Percentiles rank a stretch among this genome's conserved stretches.
These are phyloP conservation scores for Lochmaea capreae DNA, from an alignment of 2,888 invertebrate genomes.

Conservation along the genomic window DNA sequence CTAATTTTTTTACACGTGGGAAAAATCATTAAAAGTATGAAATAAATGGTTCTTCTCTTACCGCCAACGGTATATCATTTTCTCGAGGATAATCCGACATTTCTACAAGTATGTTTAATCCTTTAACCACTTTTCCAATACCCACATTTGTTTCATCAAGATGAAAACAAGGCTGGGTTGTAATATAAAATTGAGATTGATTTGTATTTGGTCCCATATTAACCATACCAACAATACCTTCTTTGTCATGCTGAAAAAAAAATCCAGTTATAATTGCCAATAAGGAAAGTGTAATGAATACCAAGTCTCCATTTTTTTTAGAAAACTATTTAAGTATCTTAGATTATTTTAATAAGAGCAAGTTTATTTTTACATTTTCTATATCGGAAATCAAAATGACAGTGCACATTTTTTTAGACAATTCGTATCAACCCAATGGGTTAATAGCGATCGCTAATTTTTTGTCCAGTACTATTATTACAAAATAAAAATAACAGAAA, in stretches of 20 bases:
- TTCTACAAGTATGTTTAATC: constrained; percentile 78
- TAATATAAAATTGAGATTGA: constrained; percentile 95
- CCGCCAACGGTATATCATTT: constrained; percentile 72
- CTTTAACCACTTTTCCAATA: constrained; percentile 83
- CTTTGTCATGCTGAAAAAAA: constrained; percentile 68
- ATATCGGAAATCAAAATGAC: background rate
- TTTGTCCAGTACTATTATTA: no score
- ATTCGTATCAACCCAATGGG: no score
- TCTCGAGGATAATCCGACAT: constrained; percentile 73
- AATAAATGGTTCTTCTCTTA: constrained; percentile 56
- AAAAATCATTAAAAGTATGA: background rate
- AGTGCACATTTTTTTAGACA: no score
- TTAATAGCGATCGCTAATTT: no score
- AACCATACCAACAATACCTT: constrained; percentile 81
- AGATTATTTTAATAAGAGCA: background rate
- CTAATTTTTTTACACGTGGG: no score
- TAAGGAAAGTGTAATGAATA: background rate
- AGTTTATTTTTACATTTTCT: constrained; percentile 11
- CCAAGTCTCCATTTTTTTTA: constrained; percentile 12
- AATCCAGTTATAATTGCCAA: background rate
- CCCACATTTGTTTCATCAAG: constrained; percentile 85
- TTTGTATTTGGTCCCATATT: constrained; percentile 88
- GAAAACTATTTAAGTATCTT: constrained; percentile 12
- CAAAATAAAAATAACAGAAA: no score
- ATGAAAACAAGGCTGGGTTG: constrained; percentile 79